Percentiles rank a stretch among this genome's conserved stretches.
Conservation (phyloP, 1,140 invertebrate species). For the Potamilus streckersoni region DNA sequence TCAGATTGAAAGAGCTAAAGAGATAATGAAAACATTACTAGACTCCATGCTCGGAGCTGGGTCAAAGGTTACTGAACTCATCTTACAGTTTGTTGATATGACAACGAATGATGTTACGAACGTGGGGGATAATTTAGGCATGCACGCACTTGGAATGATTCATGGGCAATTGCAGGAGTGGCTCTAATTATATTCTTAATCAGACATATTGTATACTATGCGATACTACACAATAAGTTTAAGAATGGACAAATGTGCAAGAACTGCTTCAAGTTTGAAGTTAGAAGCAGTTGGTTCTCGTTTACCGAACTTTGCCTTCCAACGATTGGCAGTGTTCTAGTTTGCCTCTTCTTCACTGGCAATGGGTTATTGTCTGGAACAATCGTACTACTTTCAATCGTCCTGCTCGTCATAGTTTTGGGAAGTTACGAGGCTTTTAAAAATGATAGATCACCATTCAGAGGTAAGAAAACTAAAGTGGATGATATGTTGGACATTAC, state of each 20-base stretch:
- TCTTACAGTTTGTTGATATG: background rate
- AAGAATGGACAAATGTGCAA: conserved; percentile 1
- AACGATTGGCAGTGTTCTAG: background rate
- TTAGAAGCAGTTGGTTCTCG: conserved; percentile 2
- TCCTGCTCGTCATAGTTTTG: background rate
- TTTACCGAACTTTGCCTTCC: conserved; percentile 6
- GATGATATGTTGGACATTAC: background rate
- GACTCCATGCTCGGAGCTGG: background rate
- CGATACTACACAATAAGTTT: background rate
- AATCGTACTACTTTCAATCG: background rate
- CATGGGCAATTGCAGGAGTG: background rate
- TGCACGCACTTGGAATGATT: background rate
- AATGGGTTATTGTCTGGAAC: background rate
- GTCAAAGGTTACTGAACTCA: conserved; percentile 3
- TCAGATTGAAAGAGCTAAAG: conserved; percentile 2
- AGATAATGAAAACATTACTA: background rate
- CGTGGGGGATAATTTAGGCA: background rate
- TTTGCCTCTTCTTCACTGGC: background rate
- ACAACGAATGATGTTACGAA: conserved; percentile 8
- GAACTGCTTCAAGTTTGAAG: conserved; percentile 7
- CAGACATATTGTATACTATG: background rate
- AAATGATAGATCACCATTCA: conserved; percentile 6
- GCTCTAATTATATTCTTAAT: conserved; percentile 3
- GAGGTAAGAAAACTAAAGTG: conserved; percentile 4
- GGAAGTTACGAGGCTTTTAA: background rate